A percentile compares a stretch with the other conserved stretches of the same genome.
Conservation (phyloP, 1,140 invertebrate genomes). For the Drosophila grimshawi region DNA sequence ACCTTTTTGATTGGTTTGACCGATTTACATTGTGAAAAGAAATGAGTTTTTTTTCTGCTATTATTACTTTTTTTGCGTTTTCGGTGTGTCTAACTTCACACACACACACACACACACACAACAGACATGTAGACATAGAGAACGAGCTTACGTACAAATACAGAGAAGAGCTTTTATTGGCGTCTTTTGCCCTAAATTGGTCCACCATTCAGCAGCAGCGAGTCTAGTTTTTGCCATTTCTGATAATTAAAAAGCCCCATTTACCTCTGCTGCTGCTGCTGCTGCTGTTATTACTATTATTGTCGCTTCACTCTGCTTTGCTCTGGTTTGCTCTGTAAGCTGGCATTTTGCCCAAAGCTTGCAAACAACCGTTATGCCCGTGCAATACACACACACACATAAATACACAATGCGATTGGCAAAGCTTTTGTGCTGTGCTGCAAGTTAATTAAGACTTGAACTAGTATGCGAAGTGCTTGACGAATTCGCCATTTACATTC, state of each 20-base stretch:
- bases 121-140: constrained; percentile 5
- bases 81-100: constrained; percentile 31
- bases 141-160: neutral
- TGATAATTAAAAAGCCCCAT: constrained; percentile 71
- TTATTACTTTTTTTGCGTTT: constrained; percentile 29
- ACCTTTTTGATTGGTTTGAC: constrained; percentile 75
- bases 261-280: constrained; percentile 17
- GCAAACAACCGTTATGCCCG: constrained; percentile 31
- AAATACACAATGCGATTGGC: neutral
- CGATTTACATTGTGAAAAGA: constrained; percentile 81
- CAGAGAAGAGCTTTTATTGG: constrained; percentile 60
- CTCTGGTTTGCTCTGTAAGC: neutral
- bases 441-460: constrained; percentile 37
- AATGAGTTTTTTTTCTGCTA: constrained; percentile 55
- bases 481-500: neutral
- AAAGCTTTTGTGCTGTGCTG: constrained; percentile 28
- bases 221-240: constrained; percentile 46
- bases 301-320: constrained; percentile 21
- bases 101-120: neutral
- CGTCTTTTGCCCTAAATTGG: constrained; percentile 59
- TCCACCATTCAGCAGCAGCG: constrained; percentile 25
- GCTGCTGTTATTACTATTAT: constrained; percentile 18
- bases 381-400: neutral
- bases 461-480: neutral
- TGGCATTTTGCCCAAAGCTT: constrained; percentile 42